Conservation (phyloP, 2,113 vertebrate genomes). For the human (Homo sapiens) region GRCh38 chr1:1167501-1168000, state of each 20-base stretch:
- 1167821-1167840: background rate
- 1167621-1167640: background rate
- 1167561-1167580: background rate
- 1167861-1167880: constrained; percentile 94
- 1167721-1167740: no score
- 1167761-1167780: background rate
- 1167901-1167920: constrained; percentile 95
- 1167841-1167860: background rate
- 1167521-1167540: background rate
- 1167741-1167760: background rate
- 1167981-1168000: background rate
- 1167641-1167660: background rate
- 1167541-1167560: background rate
- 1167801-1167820: background rate
- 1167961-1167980: constrained; percentile 3
- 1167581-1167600: background rate
- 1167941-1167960: constrained; percentile 84
- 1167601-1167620: background rate
- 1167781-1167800: background rate
- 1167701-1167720: background rate
- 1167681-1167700: background rate
- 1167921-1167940: constrained; percentile 99
- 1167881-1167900: constrained; percentile 99
- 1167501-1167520: background rate
- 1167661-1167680: background rate